Base-by-base conservation (phyloP, 2,888 invertebrate species). In the Limnephilus marmoratus region DNA sequence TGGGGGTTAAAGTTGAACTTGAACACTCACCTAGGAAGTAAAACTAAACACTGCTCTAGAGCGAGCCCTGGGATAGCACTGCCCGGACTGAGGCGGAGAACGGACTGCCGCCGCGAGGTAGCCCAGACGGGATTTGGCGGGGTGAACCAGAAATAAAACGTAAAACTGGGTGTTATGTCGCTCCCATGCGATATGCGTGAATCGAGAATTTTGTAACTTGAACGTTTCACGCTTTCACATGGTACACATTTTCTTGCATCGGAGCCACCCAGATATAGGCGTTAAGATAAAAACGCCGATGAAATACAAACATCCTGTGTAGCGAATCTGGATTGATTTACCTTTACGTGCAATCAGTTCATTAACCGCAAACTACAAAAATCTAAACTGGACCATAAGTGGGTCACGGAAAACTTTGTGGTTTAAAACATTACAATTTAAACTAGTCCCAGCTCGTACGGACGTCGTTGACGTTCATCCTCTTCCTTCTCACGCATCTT, bases 21-120 rank as follows among this genome's bases (percentile, higher is more conserved):
- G 90, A 45, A 13, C 90, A 93, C 93, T 93, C 93, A 93, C 93
- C 93, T 92, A 91, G 86, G 93, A 92, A 90, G 82, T 85, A 92
- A 90, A 92, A 93, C 93, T 93, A 91, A 91, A 90, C 92, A 93
- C 92, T 83, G 92, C 90, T 87, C 92, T 90, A 81, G 92, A 90
- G 93, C 90, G 92, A 96, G 96, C 96, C 96, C 96, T 96, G 96
- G 94, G 96, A 96, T 96, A 96, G 96, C 97, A 97, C 97, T 97
- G 97, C 96, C 96, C 96, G 96, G 96, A 96, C 96, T 96, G 96
- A 96, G 96, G 94, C 96, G 95, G 96, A 95, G 95, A 95, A 96
- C 96, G 96, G 96, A 96, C 96, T 96, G 95, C 95, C 94, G 91
- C 87, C 90, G 94, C 94, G 94, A 95, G 95, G 95, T 95, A 95